phyloP scores from a whole-genome alignment of 2,888 invertebrate genomes.

The Malacosoma neustria region DNA sequence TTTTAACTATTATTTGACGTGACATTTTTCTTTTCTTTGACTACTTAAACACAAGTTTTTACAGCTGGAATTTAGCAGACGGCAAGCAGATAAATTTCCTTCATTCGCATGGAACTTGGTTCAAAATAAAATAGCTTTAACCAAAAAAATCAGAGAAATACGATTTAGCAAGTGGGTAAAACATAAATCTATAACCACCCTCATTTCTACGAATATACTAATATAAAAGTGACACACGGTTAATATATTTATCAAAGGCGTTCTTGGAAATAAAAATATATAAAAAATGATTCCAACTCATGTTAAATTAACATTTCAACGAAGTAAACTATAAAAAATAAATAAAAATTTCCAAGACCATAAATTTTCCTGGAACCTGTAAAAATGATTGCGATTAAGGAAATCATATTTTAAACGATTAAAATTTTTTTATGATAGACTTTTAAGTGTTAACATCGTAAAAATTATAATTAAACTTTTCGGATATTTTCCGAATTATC shows the following conservation, averaged over 20 bases:
- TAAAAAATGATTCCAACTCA: background rate
- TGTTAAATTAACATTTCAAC: background rate
- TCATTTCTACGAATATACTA: background rate
- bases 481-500: conserved; percentile 38
- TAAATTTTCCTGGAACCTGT: background rate
- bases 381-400: background rate
- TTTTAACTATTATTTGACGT: too few species aligned
- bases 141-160: too few species aligned
- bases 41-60: too few species aligned
- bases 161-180: background rate
- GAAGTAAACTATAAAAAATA: background rate
- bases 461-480: background rate
- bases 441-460: background rate
- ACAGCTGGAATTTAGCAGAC: too few species aligned
- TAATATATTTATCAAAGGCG: conserved; percentile 8
- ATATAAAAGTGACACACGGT: conserved; percentile 4
- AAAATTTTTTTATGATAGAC: background rate
- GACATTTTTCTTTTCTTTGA: too few species aligned
- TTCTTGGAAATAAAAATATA: background rate
- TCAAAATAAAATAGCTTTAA: too few species aligned
- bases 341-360: background rate
- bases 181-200: background rate
- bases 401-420: background rate
- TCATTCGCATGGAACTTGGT: too few species aligned
- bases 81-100: too few species aligned